Base-by-base conservation (phyloP, 2,113 vertebrate genomes). In the Hydropotes inermis region DNA sequence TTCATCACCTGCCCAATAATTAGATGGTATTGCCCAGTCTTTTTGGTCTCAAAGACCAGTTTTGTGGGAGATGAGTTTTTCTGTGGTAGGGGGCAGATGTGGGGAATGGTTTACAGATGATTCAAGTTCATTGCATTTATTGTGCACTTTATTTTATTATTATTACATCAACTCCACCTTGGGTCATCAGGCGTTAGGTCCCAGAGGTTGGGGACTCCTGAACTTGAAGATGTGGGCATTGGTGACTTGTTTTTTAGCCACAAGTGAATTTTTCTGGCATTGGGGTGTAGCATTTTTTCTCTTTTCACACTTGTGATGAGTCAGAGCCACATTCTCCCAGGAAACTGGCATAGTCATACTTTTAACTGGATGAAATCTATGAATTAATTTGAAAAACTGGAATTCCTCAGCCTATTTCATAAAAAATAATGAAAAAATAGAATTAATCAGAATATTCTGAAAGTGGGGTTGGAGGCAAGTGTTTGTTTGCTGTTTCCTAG, bases 351-450 rank as follows among this genome's bases (percentile, higher is more conserved):
- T 87, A 23, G 14, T 57, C 45, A 47, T 52, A 28, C 36, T 4
- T 81, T 55, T 45, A 67, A 78, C 11, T 60, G 89, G 78, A 86
- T 83, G 58, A 67, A 92, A 25, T 74, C 33, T 7, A 52, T 27
- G 43, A 95, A 96, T 45, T 47, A 83, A 91, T 86, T 92, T 82
- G 36, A 82, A 94, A 96, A 94, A 16, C 27, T 79, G 13, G 21
- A 94, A 81, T 90, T 90, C 9, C 67, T 96, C 25, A 58, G 70
- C 12, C 67, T 74, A 50, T 23, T 30, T 6, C 36, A 11, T 91
- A 92, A 86, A 67, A 96, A 76, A 21, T 47, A 74, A 94, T 47
- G 92, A 54, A 28, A 60, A 90, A 57, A 47, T 33, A 30, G 82
- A 87, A 47, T 23, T 17, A 67, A 16, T 81, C 60, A 47, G 79